Percentiles rank a stretch among this genome's conserved stretches.
Evolutionary conservation across 2,797 vertebrate genomes (phyloP).

Genomic region (Carduelis carduelis): DNA sequence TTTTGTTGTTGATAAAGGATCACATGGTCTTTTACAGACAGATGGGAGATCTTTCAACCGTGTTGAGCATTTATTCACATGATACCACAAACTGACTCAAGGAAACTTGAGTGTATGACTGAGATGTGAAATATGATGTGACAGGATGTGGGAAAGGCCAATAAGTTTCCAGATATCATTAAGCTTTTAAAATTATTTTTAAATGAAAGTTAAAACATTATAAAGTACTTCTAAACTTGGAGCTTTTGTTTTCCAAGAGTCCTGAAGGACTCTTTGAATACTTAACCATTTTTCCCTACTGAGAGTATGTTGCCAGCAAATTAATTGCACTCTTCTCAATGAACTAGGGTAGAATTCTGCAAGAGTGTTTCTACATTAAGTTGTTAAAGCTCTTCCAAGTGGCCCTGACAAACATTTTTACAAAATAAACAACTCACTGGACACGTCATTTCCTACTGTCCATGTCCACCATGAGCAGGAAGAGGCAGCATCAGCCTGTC

Average conservation of each 20-base stretch:
- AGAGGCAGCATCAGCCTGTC: neutral
- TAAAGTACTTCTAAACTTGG: neutral
- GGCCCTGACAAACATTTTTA: neutral
- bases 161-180: neutral
- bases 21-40: neutral
- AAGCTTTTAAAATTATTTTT: neutral
- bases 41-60: neutral
- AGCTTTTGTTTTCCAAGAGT: neutral
- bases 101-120: neutral
- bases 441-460: neutral
- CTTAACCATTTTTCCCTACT: neutral
- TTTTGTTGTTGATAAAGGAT: neutral
- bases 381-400: neutral
- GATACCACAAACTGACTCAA: conserved; percentile 9
- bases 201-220: neutral
- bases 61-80: neutral
- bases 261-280: neutral
- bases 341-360: neutral
- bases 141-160: neutral
- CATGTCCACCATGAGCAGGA: neutral
- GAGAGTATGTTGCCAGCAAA: neutral
- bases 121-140: neutral
- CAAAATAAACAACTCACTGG: neutral
- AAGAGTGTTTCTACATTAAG: neutral
- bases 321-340: neutral